phyloP scores from a whole-genome alignment of 2,888 invertebrate genomes.

The Plusia festucae region DNA sequence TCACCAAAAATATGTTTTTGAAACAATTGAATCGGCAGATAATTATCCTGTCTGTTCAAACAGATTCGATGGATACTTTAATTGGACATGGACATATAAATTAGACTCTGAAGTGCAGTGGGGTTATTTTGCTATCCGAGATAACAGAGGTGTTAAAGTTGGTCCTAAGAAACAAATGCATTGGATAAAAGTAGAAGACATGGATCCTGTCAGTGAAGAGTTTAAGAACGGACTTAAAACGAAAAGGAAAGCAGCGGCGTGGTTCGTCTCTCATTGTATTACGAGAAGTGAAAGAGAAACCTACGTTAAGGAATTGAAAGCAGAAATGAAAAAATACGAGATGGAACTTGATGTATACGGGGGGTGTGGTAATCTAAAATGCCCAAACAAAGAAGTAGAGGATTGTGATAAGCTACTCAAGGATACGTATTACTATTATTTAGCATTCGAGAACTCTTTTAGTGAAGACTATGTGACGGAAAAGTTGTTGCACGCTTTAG shows the following conservation, averaged over 20 bases:
- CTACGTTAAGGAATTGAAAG: conserved; percentile 34
- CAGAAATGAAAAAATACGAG: conserved; percentile 43
- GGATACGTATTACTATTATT: conserved; percentile 71
- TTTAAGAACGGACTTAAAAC: conserved; percentile 61
- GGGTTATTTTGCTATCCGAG: conserved; percentile 69
- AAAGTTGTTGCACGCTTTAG: conserved; percentile 69
- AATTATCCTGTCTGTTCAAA: conserved; percentile 67
- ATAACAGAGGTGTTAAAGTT: conserved; percentile 59
- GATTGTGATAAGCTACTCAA: conserved; percentile 66
- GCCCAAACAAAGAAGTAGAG: conserved; percentile 54
- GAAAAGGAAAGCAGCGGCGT: conserved; percentile 64
- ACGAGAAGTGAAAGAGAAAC: conserved; percentile 51
- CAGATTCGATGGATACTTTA: conserved; percentile 70
- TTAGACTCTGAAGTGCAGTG: conserved; percentile 73
- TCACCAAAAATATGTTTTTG: conserved; percentile 75
- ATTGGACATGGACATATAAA: conserved; percentile 79
- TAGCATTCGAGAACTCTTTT: conserved; percentile 77
- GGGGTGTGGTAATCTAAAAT: conserved; percentile 51
- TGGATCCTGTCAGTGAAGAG: conserved; percentile 65
- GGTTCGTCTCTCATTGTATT: conserved; percentile 67
- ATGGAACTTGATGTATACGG: conserved; percentile 60
- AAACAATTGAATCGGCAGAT: conserved; percentile 72
- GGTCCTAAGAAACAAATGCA: conserved; percentile 70
- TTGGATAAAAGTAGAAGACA: conserved; percentile 66
- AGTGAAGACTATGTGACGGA: conserved; percentile 77